phyloP scores from a whole-genome alignment of 1,140 invertebrate genomes.

The Pantala flavescens region DNA sequence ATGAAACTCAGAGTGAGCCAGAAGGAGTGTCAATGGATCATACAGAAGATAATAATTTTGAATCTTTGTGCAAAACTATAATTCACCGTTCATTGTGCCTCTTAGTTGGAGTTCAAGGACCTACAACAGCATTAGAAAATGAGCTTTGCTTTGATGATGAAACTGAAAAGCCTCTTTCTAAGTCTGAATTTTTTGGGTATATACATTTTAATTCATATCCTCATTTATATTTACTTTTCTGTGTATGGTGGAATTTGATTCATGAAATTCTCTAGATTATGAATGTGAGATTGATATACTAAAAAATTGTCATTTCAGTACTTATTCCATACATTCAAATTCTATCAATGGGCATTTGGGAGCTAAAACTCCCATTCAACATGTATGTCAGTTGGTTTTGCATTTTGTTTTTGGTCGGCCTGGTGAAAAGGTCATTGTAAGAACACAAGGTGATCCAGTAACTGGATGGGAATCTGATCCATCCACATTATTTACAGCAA shows the following conservation, averaged over 20 bases:
- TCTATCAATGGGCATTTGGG: neutral
- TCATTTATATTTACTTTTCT: too few relatives aligned
- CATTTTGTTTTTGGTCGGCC: slow-evolving; percentile 30
- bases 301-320: neutral
- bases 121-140: neutral
- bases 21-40: slow-evolving; percentile 7
- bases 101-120: slow-evolving; percentile 31
- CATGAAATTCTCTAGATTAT: neutral
- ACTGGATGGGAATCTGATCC: slow-evolving; percentile 28
- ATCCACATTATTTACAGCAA: slow-evolving; percentile 29
- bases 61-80: slow-evolving; percentile 27
- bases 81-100: slow-evolving; percentile 35
- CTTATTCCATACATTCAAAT: neutral
- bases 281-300: neutral
- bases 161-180: neutral
- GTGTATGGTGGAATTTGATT: neutral
- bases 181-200: neutral
- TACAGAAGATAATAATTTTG: slow-evolving; percentile 26
- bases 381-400: neutral
- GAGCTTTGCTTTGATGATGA: neutral
- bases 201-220: neutral
- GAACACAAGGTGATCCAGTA: slow-evolving; percentile 12
- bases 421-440: slow-evolving; percentile 24
- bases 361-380: neutral
- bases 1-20: slow-evolving; percentile 21